Percentiles rank a stretch among this genome's conserved stretches.
These are phyloP conservation scores for Dendroctonus valens DNA, from an alignment of 1,140 invertebrate genomes.

Conservation along the genomic window DNA sequence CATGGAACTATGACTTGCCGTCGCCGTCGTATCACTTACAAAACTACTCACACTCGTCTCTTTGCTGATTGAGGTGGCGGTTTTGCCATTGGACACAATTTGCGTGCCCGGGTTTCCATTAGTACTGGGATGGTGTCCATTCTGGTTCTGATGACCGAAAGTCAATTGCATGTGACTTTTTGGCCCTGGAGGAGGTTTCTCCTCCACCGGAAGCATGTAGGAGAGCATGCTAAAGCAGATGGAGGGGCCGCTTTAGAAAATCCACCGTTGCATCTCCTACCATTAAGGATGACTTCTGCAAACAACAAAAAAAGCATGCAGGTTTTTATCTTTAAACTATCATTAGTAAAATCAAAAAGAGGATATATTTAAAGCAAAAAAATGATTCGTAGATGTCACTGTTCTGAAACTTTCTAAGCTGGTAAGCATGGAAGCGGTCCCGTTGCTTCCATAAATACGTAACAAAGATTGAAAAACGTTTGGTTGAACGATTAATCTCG, in stretches of 20 bases:
- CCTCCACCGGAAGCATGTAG: constrained; percentile 64
- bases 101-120: constrained; percentile 30
- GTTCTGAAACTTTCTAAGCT: too few species aligned
- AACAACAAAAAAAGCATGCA: too few species aligned
- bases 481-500: background rate
- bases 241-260: background rate
- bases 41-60: constrained; percentile 60
- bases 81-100: constrained; percentile 28
- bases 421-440: too few species aligned
- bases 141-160: constrained; percentile 23
- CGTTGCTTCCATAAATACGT: too few species aligned
- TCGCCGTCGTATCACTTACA: constrained; percentile 55
- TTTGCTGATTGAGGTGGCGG: constrained; percentile 49
- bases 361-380: too few species aligned
- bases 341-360: too few species aligned
- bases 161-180: constrained; percentile 54
- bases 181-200: constrained; percentile 60
- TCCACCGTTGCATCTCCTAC: background rate
- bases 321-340: too few species aligned
- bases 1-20: constrained; percentile 54
- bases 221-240: constrained; percentile 55
- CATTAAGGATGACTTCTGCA: too few species aligned
- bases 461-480: background rate
- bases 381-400: too few species aligned
- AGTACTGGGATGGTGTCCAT: constrained; percentile 16